Evolutionary conservation across 2,888 invertebrate genomes (phyloP), one percentile per base, ranked within the genome.

Genomic region (Drosophila sordidula): DNA sequence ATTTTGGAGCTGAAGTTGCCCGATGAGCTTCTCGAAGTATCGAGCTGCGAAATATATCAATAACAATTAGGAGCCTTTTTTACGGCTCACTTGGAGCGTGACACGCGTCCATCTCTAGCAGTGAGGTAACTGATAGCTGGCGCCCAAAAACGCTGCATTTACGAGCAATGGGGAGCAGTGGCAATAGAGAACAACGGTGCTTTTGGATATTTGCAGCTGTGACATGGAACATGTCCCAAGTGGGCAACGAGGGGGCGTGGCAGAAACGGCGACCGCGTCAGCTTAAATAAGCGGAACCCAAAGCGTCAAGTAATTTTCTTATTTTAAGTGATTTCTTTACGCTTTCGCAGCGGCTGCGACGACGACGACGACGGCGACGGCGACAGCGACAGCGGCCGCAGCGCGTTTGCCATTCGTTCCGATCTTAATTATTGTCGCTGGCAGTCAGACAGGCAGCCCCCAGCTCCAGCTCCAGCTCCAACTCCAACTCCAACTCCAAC

Each of bases 361-460:
- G n/a, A n/a, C n/a, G n/a, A n/a, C 0, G 26, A n/a, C 32, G 5
- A 26, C 39, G 4, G 22, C 34, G 34, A 22, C 45, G n/a, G 22
- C 12, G 11, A 39, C 47, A 6, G 49, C 52, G 38, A 45, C 32
- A 4, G 16, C 39, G 11, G 11, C 49, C 34, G 38, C 38, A 12
- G 49, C 50, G 64, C 44, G 59, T 58, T 57, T 41, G 61, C 65
- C 69, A 84, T 84, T 80, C 78, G 84, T 71, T 88, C 74, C 87
- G 71, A 88, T 87, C 87, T 87, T 89, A 84, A 84, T 84, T 84
- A 81, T 87, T 84, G 78, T 78, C 89, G 66, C 67, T 71, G 68
- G 73, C 73, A 71, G 54, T 55, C 52, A 44, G 46, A 32, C 25
- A 46, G 39, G 41, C 64, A 54, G 51, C 47, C 25, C 25, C 39